phyloP scores from a whole-genome alignment of 2,888 invertebrate genomes.

The Harpalus rubripes region DNA sequence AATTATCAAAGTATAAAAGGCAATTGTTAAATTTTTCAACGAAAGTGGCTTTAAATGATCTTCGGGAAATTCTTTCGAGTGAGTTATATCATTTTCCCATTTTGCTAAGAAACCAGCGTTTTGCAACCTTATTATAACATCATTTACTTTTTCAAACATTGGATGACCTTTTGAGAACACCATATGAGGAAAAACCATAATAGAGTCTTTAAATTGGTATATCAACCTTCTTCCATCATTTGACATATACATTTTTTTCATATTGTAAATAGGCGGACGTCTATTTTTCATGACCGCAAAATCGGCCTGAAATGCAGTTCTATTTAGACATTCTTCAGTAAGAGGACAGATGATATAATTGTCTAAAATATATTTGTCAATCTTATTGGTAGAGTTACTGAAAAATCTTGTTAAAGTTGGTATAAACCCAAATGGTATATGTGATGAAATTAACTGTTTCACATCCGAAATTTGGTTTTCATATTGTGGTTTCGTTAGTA shows the following conservation, averaged over 20 bases:
- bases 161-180: slow-evolving; percentile 44
- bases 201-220: slow-evolving; percentile 61
- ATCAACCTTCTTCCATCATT: slow-evolving; percentile 67
- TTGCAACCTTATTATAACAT: slow-evolving; percentile 21
- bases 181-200: slow-evolving; percentile 29
- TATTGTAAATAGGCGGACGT: slow-evolving; percentile 68
- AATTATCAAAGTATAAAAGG: slow-evolving; percentile 36
- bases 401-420: slow-evolving; percentile 24
- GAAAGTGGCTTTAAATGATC: slow-evolving; percentile 34
- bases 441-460: slow-evolving; percentile 47
- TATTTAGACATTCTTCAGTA: slow-evolving; percentile 63
- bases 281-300: slow-evolving; percentile 69
- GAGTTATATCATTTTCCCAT: slow-evolving; percentile 49
- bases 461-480: slow-evolving; percentile 60
- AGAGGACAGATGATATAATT: slow-evolving; percentile 47
- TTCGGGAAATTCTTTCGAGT: slow-evolving; percentile 5
- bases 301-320: slow-evolving; percentile 69
- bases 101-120: slow-evolving; percentile 43
- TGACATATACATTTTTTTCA: slow-evolving; percentile 68
- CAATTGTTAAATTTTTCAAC: slow-evolving; percentile 30
- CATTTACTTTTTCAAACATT: slow-evolving; percentile 33
- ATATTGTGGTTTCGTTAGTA: slow-evolving; percentile 60
- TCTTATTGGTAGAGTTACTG: background rate
- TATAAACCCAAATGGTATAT: slow-evolving; percentile 49
- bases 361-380: slow-evolving; percentile 15